A percentile compares a stretch with the other conserved stretches of the same genome.
Evolutionary conservation across 2,113 vertebrate species (phyloP).

Genomic region (Rissa tridactyla): DNA sequence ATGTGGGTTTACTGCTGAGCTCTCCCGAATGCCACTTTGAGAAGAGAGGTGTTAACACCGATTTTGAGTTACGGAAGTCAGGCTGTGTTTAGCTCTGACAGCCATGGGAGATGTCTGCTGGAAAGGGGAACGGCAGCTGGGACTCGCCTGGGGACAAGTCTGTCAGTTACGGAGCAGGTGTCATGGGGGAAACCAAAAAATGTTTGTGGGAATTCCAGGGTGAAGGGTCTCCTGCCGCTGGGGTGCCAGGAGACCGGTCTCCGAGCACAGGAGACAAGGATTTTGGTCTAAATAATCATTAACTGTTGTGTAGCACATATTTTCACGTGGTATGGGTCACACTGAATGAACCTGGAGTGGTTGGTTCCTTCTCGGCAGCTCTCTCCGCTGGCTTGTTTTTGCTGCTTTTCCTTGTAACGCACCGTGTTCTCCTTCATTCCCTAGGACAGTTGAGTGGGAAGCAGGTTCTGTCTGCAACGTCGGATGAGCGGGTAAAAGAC

Average conservation of each 20-base stretch:
- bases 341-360: accelerated
- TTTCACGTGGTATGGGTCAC: accelerated
- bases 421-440: constrained; percentile 52
- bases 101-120: neutral
- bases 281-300: neutral
- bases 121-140: neutral
- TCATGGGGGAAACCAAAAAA: neutral
- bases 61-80: neutral
- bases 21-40: neutral
- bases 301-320: accelerated
- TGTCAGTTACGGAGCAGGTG: neutral
- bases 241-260: neutral
- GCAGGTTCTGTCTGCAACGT: constrained; percentile 67
- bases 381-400: neutral
- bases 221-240: neutral
- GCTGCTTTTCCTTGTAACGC: constrained; percentile 27
- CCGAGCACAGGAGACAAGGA: accelerated
- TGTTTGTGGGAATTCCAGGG: neutral
- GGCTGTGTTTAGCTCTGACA: neutral
- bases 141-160: neutral
- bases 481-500: constrained; percentile 81
- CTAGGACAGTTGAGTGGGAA: constrained; percentile 75
- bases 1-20: neutral
- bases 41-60: neutral
- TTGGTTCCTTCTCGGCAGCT: neutral